These are phyloP conservation scores for Tragelaphus scriptus DNA, from an alignment of 2,113 vertebrate species.

Conservation along the genomic window DNA sequence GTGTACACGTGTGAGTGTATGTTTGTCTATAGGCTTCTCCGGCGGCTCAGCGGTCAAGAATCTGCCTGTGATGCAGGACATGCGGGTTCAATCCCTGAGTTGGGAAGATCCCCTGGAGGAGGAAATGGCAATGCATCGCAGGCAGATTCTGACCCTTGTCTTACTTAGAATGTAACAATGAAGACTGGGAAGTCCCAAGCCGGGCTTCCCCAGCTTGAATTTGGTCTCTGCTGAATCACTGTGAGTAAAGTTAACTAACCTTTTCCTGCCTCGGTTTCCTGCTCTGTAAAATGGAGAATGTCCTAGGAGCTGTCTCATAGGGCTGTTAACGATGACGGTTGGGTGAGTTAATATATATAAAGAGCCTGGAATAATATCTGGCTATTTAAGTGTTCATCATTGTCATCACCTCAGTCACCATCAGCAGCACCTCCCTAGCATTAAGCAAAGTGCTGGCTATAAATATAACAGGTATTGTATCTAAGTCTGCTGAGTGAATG, in stretches of 20 bases:
- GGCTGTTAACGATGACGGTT: too few species aligned
- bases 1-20: neutral
- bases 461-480: neutral
- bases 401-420: neutral
- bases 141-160: neutral
- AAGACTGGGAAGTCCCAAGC: neutral
- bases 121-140: neutral
- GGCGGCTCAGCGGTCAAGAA: neutral
- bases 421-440: neutral
- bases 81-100: neutral
- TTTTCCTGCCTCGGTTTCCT: neutral
- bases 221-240: neutral
- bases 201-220: neutral
- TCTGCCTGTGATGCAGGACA: neutral
- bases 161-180: neutral
- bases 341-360: too few species aligned
- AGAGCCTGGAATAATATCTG: neutral
- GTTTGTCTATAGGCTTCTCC: neutral
- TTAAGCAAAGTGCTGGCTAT: neutral
- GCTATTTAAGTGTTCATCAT: neutral
- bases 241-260: neutral
- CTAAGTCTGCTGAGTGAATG: neutral
- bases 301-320: neutral
- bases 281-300: neutral
- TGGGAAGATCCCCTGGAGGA: neutral